phyloP scores from a whole-genome alignment of 2,797 vertebrate species.

The Allochrocebus solatus region DNA sequence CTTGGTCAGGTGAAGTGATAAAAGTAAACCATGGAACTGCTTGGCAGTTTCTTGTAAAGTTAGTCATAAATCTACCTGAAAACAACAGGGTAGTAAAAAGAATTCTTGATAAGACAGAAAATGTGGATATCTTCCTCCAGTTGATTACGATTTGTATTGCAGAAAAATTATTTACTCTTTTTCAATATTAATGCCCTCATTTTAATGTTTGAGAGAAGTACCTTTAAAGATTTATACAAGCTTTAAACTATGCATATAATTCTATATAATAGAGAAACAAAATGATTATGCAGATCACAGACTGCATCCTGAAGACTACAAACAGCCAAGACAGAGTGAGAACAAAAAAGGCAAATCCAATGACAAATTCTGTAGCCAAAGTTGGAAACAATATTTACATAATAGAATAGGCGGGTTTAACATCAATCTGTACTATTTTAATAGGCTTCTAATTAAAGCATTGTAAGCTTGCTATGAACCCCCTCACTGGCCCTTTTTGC shows the following conservation, averaged over 20 bases:
- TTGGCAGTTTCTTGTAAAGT: background rate
- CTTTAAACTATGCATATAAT: background rate
- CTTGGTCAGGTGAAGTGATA: background rate
- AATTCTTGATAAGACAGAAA: background rate
- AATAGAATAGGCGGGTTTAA: background rate
- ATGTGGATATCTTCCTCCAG: background rate
- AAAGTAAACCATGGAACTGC: background rate
- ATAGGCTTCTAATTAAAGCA: background rate
- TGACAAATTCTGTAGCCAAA: background rate
- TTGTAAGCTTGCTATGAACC: background rate
- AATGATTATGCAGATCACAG: background rate
- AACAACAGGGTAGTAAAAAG: background rate
- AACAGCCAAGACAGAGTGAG: background rate
- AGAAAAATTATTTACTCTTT: background rate
- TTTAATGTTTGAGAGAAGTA: background rate
- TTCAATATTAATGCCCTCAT: background rate
- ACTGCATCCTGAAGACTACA: background rate
- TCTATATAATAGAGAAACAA: background rate
- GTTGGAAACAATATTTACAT: background rate
- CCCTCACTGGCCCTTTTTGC: background rate
- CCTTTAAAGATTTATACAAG: background rate
- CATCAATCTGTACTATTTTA: background rate
- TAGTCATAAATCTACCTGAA: background rate
- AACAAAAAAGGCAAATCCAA: background rate
- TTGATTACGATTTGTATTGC: background rate